Percentiles rank a stretch among this genome's conserved stretches.
Conservation (phyloP, 2,797 vertebrate genomes). For the Tenualosa thibaudeaui region DNA sequence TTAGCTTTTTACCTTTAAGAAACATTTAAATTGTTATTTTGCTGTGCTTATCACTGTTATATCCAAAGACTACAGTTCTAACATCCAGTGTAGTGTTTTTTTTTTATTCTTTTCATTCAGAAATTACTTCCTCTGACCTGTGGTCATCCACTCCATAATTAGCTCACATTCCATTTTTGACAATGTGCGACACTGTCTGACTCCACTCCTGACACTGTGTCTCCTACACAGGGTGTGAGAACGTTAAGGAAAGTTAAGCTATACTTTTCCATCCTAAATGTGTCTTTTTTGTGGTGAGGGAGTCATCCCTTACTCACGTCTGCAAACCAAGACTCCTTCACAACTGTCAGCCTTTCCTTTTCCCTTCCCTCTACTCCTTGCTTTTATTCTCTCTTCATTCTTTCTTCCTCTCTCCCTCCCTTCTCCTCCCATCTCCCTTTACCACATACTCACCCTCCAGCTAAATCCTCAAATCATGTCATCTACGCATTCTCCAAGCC, state of each 20-base stretch:
- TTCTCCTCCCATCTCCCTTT: not conserved
- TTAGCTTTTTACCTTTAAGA: too few relatives aligned
- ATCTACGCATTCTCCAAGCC: not conserved
- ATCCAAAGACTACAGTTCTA: too few relatives aligned
- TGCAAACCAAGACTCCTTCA: slow-evolving; percentile 14
- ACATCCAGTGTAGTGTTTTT: not conserved
- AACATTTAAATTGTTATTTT: too few relatives aligned
- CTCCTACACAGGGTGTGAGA: not conserved
- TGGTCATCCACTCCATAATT: not conserved
- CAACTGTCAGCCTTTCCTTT: not conserved
- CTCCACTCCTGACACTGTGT: not conserved
- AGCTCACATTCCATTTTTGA: not conserved
- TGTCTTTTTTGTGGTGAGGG: not conserved
- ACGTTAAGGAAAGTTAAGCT: slow-evolving; percentile 11
- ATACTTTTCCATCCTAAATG: slow-evolving; percentile 34
- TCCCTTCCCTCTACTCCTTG: not conserved
- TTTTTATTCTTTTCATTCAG: not conserved
- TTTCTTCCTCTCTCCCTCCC: not conserved
- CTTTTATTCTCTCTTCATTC: not conserved
- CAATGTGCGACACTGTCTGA: not conserved
- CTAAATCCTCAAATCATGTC: slow-evolving; percentile 2
- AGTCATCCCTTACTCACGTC: slow-evolving; percentile 31
- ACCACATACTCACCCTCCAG: not conserved
- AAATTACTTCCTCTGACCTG: not conserved
- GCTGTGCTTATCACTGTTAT: too few relatives aligned